Evolutionary conservation across 2,888 invertebrate species (phyloP), one percentile per base, ranked within the genome.

Genomic region (Xanthorhoe designata): DNA sequence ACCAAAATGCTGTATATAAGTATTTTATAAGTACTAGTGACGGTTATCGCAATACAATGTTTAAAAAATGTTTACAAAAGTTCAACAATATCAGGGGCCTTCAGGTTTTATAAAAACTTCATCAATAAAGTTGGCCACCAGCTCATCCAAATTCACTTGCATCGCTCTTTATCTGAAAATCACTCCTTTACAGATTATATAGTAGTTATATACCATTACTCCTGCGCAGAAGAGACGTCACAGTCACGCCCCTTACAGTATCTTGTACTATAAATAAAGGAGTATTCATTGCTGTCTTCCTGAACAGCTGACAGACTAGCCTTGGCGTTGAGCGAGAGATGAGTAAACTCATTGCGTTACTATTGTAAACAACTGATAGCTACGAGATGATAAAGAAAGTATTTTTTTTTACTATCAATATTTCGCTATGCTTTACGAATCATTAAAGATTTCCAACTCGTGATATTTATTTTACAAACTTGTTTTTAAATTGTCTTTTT

Each of bases 221-320:
- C 60, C 76, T 78, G 78, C 76, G 73, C 79, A 78, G 76, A 80
- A 78, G 24, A 71, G 65, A 79, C 78, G 77, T 77, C 78, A 80
- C 66, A 78, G 80, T 75, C 80, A 79, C 79, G 80, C 83, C 84
- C 75, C 74, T 71, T 69, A 66, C 51, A 61, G 35, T 68, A 68
- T 69, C 55, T 70, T 61, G 56, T 29, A 70, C 78, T 84, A 84
- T 79, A 82, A 84, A 84, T 86, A 86, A 74, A 74, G 62, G 73
- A 57, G 74, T 78, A 78, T 84, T 81, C 83, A 84, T 78, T 74
- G 79, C 78, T 73, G 66, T 80, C 86, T 89, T 89, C 88, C 89
- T 86, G 81, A 78, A 88, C 81, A 82, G 78, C 77, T 83, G 83
- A 82, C 73, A 69, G 53, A 49, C 53, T 71, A 77, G 75, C 85